Percentiles rank a stretch among this genome's conserved stretches.
Evolutionary conservation across 2,888 invertebrate species (phyloP).

Genomic region (Tipula lateralis): DNA sequence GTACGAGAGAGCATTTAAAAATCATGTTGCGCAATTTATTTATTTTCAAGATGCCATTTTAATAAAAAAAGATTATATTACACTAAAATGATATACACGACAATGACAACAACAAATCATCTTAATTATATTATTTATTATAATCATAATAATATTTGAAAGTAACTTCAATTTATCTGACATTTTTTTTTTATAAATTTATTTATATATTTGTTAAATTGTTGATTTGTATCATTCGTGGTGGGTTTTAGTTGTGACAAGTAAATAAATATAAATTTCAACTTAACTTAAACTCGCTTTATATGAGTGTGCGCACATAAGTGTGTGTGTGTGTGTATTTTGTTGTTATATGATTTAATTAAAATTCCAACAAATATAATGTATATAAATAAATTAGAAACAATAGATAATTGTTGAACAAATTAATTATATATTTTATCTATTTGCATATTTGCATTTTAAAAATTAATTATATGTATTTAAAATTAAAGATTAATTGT

Average conservation of each 20-base stretch:
- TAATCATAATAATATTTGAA: background rate
- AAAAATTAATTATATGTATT: background rate
- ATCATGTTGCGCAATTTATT: background rate
- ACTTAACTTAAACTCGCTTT: background rate
- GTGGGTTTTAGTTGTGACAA: constrained; percentile 24
- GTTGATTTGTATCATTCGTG: constrained; percentile 5
- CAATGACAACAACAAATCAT: constrained; percentile 11
- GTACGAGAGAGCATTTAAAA: too few species aligned
- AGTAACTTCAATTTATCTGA: constrained; percentile 24
- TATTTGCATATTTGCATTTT: background rate
- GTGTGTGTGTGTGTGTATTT: background rate
- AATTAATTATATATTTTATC: background rate
- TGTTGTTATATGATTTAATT: background rate
- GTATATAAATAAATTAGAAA: background rate
- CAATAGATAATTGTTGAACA: background rate
- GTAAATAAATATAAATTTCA: background rate
- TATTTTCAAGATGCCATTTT: background rate
- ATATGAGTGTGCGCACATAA: background rate
- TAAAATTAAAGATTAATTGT: background rate
- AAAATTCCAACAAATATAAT: background rate
- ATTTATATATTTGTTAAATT: background rate
- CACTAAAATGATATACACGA: background rate
- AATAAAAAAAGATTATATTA: background rate
- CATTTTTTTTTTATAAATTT: background rate
- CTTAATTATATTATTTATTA: constrained; percentile 3